Evolutionary conservation across 2,797 vertebrate species (phyloP), one percentile per base, ranked within the genome.

Genomic region (Eutrigla gurnardus): DNA sequence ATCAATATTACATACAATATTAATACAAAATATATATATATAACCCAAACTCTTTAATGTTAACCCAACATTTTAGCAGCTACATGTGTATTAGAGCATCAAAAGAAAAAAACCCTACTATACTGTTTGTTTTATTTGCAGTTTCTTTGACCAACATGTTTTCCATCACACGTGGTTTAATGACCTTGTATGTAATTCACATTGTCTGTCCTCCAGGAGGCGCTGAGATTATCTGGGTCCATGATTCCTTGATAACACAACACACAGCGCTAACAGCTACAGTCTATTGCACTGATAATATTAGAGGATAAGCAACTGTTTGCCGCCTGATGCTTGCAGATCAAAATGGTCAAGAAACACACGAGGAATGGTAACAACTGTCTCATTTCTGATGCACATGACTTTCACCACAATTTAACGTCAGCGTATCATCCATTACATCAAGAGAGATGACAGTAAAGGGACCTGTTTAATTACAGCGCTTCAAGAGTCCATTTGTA

Each of bases 251-350:
- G 35, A 70, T 49, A 9, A 40, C 46, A 46, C 18, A 64, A 17
- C 3, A 54, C 2, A 8, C n/a, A 17, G 14, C 11, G 9, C 15
- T 35, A 32, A 63, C 32, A 37, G 18, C 58, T 35, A 11, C 49
- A 43, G 37, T 42, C n/a, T 10, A 2, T 32, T 39, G 7, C 25
- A 35, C 57, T 33, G 18, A 53, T 33, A 4, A 45, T 13, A 43
- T 17, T n/a, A 17, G 15, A 75, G 35, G 36, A 70, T n/a, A 33
- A 52, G 55, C 39, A 45, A 66, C 7, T 15, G 9, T 39, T n/a
- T 72, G 47, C 17, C 37, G 66, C 13, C 32, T 49, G 35, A 43
- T 36, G 54, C 45, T 59, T 7, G 15, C 55, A 66, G 12, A 74
- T 18, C 54, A 39, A n/a, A 42, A 25, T 10, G 6, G 35, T 63